phyloP scores from a whole-genome alignment of 1,140 invertebrate species.

The Teleopsis dalmanni region DNA sequence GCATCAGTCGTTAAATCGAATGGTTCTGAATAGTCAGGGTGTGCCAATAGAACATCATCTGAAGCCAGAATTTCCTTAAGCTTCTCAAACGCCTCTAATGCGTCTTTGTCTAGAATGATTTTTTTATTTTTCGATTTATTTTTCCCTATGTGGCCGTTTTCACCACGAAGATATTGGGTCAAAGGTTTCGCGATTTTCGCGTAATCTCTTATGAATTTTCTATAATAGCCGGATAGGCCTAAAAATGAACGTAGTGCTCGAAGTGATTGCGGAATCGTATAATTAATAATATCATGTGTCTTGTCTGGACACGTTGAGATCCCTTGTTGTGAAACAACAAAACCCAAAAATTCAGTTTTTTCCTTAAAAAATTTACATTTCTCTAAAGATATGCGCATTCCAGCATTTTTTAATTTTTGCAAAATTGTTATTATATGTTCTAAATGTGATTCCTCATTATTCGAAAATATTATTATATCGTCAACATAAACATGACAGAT shows the following conservation, averaged over 20 bases:
- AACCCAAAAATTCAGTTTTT: slow-evolving; percentile 16
- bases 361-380: slow-evolving; percentile 43
- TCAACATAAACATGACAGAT: too few species aligned
- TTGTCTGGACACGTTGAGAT: slow-evolving; percentile 18
- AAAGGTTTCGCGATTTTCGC: slow-evolving; percentile 12
- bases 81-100: slow-evolving; percentile 34
- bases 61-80: slow-evolving; percentile 41
- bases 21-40: slow-evolving; percentile 29
- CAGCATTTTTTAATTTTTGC: background rate
- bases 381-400: slow-evolving; percentile 3
- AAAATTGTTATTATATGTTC: background rate
- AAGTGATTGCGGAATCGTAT: slow-evolving; percentile 3
- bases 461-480: background rate
- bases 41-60: slow-evolving; percentile 39
- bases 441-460: background rate
- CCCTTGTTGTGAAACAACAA: slow-evolving; percentile 8
- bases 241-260: slow-evolving; percentile 10
- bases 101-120: background rate
- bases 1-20: slow-evolving; percentile 35
- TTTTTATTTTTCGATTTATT: slow-evolving; percentile 5
- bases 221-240: slow-evolving; percentile 13
- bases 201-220: slow-evolving; percentile 12
- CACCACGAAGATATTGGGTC: slow-evolving; percentile 8
- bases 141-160: slow-evolving; percentile 10
- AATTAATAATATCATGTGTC: slow-evolving; percentile 16